phyloP scores from a whole-genome alignment of 2,113 vertebrate species.

The Centropristis striata region DNA sequence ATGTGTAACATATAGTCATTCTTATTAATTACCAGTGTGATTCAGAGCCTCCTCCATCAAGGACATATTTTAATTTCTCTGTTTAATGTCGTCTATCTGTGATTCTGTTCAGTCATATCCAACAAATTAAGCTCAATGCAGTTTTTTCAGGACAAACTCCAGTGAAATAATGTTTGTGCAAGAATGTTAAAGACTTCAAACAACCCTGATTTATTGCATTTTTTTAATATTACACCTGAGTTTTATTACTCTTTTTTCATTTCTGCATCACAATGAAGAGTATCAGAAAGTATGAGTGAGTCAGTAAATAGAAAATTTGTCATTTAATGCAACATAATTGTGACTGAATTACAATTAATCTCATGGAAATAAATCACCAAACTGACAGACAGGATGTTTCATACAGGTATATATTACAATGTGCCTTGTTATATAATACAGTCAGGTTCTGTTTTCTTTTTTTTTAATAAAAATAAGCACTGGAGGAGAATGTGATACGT shows the following conservation, averaged over 20 bases:
- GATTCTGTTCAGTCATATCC: too few relatives aligned
- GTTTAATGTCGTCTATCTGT: too few relatives aligned
- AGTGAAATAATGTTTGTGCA: too few relatives aligned
- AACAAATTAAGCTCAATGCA: too few relatives aligned
- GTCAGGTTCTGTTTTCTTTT: constrained; percentile 87
- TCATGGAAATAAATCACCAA: constrained; percentile 90
- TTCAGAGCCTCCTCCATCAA: too few relatives aligned
- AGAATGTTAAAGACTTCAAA: background rate
- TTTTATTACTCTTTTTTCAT: background rate
- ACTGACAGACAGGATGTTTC: constrained; percentile 91
- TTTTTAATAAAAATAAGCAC: constrained; percentile 90
- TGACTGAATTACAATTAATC: constrained; percentile 94
- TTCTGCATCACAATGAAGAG: background rate
- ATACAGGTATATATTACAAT: constrained; percentile 97
- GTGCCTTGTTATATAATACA: constrained; percentile 95
- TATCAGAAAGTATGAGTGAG: constrained; percentile 69
- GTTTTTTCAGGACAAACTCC: too few relatives aligned
- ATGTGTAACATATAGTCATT: too few relatives aligned
- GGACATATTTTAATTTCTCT: too few relatives aligned
- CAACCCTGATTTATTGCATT: background rate
- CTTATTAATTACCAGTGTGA: too few relatives aligned
- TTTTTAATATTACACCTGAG: background rate
- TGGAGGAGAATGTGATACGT: constrained; percentile 79
- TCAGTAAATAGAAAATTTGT: constrained; percentile 92
- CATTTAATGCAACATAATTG: constrained; percentile 92